Evolutionary conservation across 2,888 invertebrate species (phyloP).

Genomic region (Patella ulyssiponensis): DNA sequence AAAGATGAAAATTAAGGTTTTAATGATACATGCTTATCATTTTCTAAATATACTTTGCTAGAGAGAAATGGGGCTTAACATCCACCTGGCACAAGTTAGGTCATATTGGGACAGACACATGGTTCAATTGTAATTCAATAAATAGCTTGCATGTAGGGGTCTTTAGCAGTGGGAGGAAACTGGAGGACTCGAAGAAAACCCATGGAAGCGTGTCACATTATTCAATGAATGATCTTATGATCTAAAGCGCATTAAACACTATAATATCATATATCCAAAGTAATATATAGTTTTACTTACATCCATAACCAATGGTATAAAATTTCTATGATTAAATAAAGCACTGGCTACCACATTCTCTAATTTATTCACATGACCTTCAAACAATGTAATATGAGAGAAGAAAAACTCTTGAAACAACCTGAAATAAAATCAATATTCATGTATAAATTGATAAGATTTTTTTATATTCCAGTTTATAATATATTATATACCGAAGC

Average conservation of each 20-base stretch:
- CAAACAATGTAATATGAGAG: conserved; percentile 80
- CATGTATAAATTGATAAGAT: neutral
- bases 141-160: too few relatives aligned
- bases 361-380: conserved; percentile 73
- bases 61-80: too few relatives aligned
- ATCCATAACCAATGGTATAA: conserved; percentile 76
- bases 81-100: too few relatives aligned
- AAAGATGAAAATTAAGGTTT: neutral
- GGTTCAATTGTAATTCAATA: too few relatives aligned
- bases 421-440: conserved; percentile 61
- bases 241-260: too few relatives aligned
- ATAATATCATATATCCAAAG: too few relatives aligned
- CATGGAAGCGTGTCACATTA: too few relatives aligned
- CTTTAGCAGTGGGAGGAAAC: too few relatives aligned
- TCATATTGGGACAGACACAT: too few relatives aligned
- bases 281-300: conserved; percentile 51
- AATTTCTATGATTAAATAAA: conserved; percentile 74
- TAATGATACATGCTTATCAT: neutral
- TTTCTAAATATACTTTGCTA: too few relatives aligned
- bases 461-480: neutral
- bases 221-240: too few relatives aligned
- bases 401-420: conserved; percentile 83
- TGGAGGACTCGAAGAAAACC: too few relatives aligned
- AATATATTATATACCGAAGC: neutral
- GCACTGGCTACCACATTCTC: conserved; percentile 80